A percentile compares a stretch with the other conserved stretches of the same genome.
Conservation (phyloP, 2,113 vertebrate species). For the Scomber japonicus region DNA sequence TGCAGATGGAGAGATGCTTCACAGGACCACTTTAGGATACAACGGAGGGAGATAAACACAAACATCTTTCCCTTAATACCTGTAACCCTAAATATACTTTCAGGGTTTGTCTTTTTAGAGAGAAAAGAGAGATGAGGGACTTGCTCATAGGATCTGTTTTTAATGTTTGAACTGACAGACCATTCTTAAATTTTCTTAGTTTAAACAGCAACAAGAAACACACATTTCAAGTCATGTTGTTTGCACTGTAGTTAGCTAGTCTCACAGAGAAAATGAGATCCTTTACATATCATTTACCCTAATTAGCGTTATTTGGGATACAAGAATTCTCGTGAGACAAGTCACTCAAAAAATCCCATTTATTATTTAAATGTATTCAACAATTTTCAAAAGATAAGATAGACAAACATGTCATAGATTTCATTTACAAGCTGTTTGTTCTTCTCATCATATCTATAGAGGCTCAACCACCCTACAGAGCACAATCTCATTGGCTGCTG, state of each 20-base stretch:
- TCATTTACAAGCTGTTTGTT: constrained; percentile 82
- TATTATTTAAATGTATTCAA: constrained; percentile 89
- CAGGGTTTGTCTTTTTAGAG: constrained; percentile 35
- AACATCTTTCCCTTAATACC: constrained; percentile 45
- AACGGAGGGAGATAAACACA: constrained; percentile 47
- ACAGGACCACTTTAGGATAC: constrained; percentile 46
- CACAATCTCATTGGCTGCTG: constrained; percentile 82
- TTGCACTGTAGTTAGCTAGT: constrained; percentile 34
- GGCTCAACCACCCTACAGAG: constrained; percentile 57
- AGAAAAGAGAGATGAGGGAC: constrained; percentile 60
- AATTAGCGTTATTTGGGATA: constrained; percentile 58
- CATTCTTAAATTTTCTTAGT: constrained; percentile 42
- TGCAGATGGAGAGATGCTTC: constrained; percentile 55
- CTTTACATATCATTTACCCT: constrained; percentile 49
- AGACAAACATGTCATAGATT: constrained; percentile 83
- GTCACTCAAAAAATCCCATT: constrained; percentile 84
- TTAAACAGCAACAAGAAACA: constrained; percentile 42
- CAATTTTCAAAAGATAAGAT: constrained; percentile 86
- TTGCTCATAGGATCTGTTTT: constrained; percentile 47
- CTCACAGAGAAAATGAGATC: constrained; percentile 37
- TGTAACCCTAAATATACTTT: constrained; percentile 60
- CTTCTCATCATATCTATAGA: constrained; percentile 71
- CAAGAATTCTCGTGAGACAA: constrained; percentile 72
- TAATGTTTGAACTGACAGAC: constrained; percentile 53
- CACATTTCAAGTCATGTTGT: constrained; percentile 46